Conservation (phyloP, 2,888 invertebrate genomes). For the Micoletzkya japonica region DNA sequence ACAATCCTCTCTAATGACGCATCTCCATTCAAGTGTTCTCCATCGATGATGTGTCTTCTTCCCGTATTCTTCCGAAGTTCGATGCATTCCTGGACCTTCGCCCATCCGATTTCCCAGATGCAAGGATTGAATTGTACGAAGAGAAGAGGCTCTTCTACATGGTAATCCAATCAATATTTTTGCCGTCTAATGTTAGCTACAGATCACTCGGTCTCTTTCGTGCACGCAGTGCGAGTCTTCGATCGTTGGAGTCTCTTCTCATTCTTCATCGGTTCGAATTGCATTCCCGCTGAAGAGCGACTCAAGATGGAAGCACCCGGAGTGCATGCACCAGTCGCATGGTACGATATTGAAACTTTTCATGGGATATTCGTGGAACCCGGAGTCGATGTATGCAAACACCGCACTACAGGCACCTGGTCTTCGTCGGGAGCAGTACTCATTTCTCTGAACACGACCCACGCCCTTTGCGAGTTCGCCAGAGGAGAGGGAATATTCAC, state of each 20-base stretch:
- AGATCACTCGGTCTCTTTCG: slow-evolving; percentile 28
- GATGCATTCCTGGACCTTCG: slow-evolving; percentile 47
- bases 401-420: slow-evolving; percentile 34
- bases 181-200: not conserved
- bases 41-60: slow-evolving; percentile 42
- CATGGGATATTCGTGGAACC: not conserved
- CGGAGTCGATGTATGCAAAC: not conserved
- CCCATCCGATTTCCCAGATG: slow-evolving; percentile 23
- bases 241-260: slow-evolving; percentile 33
- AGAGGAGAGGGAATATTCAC: slow-evolving; percentile 47
- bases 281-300: slow-evolving; percentile 45
- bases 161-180: not conserved
- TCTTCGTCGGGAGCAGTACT: slow-evolving; percentile 37
- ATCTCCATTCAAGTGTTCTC: slow-evolving; percentile 48
- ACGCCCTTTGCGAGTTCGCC: slow-evolving; percentile 53
- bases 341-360: not conserved
- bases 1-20: no score
- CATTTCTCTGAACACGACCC: slow-evolving; percentile 56
- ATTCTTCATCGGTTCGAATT: slow-evolving; percentile 38
- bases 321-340: slow-evolving; percentile 44
- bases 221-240: slow-evolving; percentile 18
- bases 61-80: slow-evolving; percentile 44
- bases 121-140: not conserved
- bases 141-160: slow-evolving; percentile 10
- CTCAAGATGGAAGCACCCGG: slow-evolving; percentile 54